These are phyloP conservation scores for Nanorana parkeri DNA, from an alignment of 2,113 vertebrate species.

Conservation along the genomic window DNA sequence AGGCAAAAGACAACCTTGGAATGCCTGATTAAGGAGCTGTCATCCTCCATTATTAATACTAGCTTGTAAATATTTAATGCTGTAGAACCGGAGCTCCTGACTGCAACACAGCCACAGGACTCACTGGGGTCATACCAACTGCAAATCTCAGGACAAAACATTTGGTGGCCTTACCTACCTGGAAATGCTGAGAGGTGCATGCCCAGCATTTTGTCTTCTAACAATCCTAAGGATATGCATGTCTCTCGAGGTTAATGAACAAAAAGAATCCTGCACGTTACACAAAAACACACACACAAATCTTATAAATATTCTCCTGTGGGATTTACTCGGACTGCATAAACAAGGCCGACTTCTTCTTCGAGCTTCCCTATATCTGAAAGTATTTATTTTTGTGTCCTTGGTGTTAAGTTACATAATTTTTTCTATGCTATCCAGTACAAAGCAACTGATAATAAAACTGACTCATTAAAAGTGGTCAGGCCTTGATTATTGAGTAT, in stretches of 20 bases:
- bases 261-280: neutral
- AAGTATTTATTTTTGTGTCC: too few relatives aligned
- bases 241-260: neutral
- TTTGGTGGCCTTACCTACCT: constrained; percentile 59
- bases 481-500: neutral
- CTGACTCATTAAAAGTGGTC: neutral
- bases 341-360: neutral
- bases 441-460: neutral
- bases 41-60: constrained; percentile 94
- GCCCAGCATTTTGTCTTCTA: constrained; percentile 2
- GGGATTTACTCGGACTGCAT: neutral
- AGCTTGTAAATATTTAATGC: constrained; percentile 95
- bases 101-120: constrained; percentile 73
- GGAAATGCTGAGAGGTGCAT: constrained; percentile 3
- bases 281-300: neutral
- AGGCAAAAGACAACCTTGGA: constrained; percentile 73
- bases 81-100: constrained; percentile 82
- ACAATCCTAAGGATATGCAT: neutral
- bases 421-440: neutral
- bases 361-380: too few relatives aligned
- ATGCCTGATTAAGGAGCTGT: constrained; percentile 84
- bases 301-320: neutral
- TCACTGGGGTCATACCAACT: constrained; percentile 70
- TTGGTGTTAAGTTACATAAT: neutral
- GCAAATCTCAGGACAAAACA: constrained; percentile 67